phyloP scores from a whole-genome alignment of 2,113 vertebrate species.

The Falcunculus frontatus region DNA sequence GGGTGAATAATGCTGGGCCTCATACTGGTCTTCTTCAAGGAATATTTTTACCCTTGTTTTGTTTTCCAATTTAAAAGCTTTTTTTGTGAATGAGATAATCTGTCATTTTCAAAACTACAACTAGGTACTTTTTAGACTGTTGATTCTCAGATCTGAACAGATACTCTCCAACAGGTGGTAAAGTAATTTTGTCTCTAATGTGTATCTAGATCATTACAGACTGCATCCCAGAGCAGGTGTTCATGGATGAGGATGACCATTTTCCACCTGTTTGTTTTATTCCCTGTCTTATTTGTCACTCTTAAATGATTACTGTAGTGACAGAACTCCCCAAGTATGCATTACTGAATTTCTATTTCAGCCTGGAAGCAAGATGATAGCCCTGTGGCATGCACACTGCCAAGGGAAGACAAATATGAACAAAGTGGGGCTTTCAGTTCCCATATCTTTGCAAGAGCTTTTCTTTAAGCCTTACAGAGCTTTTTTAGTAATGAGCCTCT shows the following conservation, averaged over 20 bases:
- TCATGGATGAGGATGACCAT: constrained; percentile 21
- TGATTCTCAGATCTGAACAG: constrained; percentile 27
- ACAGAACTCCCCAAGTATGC: constrained; percentile 64
- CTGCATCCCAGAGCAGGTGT: constrained; percentile 49
- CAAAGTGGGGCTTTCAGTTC: constrained; percentile 36
- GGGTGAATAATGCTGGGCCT: not conserved
- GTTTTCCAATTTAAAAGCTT: constrained; percentile 1
- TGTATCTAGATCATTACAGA: constrained; percentile 38
- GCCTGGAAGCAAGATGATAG: constrained; percentile 42
- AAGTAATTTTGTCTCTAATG: constrained; percentile 40
- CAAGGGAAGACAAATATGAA: constrained; percentile 26
- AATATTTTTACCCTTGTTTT: constrained; percentile 18
- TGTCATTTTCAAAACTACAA: constrained; percentile 47
- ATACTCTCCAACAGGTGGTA: constrained; percentile 22
- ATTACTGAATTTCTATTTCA: constrained; percentile 68
- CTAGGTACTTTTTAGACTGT: not conserved
- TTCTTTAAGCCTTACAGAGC: not conserved
- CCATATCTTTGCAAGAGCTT: constrained; percentile 40
- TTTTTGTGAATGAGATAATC: constrained; percentile 56
- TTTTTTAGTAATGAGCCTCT: not conserved
- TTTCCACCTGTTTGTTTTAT: constrained; percentile 65
- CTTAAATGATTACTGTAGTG: constrained; percentile 49
- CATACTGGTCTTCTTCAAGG: not conserved
- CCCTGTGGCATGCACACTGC: constrained; percentile 25
- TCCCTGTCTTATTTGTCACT: constrained; percentile 55